These are phyloP conservation scores for Oryzias sinensis DNA, from an alignment of 2,797 vertebrate genomes.

Conservation along the genomic window DNA sequence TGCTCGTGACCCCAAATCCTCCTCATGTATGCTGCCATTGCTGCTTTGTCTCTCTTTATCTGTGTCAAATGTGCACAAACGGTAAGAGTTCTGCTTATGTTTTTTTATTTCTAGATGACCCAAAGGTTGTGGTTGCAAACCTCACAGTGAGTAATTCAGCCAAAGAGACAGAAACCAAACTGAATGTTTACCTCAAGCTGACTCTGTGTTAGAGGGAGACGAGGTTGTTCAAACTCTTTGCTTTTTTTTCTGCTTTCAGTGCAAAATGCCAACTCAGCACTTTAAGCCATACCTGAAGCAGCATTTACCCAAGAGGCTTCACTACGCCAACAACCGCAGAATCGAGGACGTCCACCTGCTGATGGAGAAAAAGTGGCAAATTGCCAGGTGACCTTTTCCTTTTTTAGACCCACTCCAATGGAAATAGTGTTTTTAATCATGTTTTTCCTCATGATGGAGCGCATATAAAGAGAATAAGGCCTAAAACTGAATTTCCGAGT, in stretches of 20 bases:
- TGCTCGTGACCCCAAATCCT: conserved; percentile 81
- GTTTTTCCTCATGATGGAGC: too few species aligned
- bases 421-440: too few species aligned
- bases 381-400: conserved; percentile 82
- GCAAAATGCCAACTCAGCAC: conserved; percentile 92
- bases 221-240: conserved; percentile 8
- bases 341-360: conserved; percentile 95
- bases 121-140: conserved; percentile 89
- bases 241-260: conserved; percentile 73
- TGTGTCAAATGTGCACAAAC: rapidly evolving
- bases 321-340: conserved; percentile 93
- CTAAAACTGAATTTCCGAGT: too few species aligned
- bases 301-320: conserved; percentile 93
- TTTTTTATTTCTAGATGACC: conserved; percentile 83
- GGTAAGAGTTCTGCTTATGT: neutral
- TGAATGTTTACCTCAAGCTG: too few species aligned
- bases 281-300: conserved; percentile 96
- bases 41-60: neutral
- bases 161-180: neutral
- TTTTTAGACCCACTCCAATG: too few species aligned
- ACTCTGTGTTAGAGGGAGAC: neutral
- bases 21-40: conserved; percentile 79
- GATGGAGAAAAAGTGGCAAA: conserved; percentile 93
- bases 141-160: conserved; percentile 86
- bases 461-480: too few species aligned